Evolutionary conservation across 2,113 vertebrate species (phyloP), one percentile per base, ranked within the genome.

Genomic region (Melanotaenia duboulayi): DNA sequence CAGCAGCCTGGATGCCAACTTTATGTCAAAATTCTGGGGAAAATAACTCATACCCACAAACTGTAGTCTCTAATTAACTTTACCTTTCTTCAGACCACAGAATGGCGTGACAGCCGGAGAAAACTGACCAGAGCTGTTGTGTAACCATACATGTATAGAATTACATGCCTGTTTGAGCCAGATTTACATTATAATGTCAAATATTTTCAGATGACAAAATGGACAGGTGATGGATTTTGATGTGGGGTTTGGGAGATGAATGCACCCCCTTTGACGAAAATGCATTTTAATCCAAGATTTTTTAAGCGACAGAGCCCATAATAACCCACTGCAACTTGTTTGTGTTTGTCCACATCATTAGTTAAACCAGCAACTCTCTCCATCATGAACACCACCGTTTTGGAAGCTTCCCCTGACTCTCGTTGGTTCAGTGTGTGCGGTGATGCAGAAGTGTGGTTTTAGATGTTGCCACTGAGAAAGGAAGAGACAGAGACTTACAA

Each of bases 11-110:
- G 1, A 49, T 59, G 91, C 90, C 91, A 93, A 91, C 83, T 88
- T 85, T 79, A 80, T 91, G 91, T 93, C 92, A 90, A 60, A 87
- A 86, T 86, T 61, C 59, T 71, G 71, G 71, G 87, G 81, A 79
- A 90, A 90, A 90, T 83, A 80, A 71, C 49, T 78, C 76, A 71
- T 84, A 86, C 62, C 70, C 90, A 71, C 79, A 60, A 84, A 82
- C 85, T 61, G 80, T 68, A 89, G 82, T 86, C 90, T 94, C 78
- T 91, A 90, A 93, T 93, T 93, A 90, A 85, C 89, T 64, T 90
- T 92, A 93, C 92, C 90, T 92, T 94, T 90, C 76, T 64, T 82
- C 78, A 82, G 80, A 84, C 93, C 92, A 86, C 91, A 92, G 82
- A 88, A 78, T 90, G 70, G 71, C 51, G 52, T 71, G 75, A 78